Evolutionary conservation across 2,113 vertebrate genomes (phyloP).

Genomic region (Clarias macrocephalus): DNA sequence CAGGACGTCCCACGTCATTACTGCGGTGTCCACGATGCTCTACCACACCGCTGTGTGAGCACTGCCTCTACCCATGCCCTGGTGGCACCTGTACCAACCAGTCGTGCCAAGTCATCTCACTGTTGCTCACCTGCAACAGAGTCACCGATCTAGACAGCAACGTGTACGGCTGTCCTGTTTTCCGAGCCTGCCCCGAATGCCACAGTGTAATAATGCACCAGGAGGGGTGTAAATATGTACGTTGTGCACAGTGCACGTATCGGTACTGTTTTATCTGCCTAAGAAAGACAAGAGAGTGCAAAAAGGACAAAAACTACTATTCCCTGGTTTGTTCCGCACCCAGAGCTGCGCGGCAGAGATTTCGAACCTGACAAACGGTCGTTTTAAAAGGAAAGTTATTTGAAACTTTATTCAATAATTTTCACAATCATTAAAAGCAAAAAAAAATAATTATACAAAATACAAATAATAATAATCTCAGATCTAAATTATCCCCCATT

Average conservation of each 20-base stretch:
- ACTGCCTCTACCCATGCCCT: constrained; percentile 41
- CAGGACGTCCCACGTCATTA: constrained; percentile 39
- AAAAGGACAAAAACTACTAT: background rate
- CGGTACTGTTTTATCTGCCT: constrained; percentile 54
- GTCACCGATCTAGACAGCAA: constrained; percentile 41
- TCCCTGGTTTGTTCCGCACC: constrained; percentile 26
- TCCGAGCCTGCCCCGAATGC: constrained; percentile 56
- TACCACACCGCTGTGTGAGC: constrained; percentile 4
- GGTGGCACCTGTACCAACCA: constrained; percentile 28
- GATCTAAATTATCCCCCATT: too few species aligned
- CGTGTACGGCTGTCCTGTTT: constrained; percentile 43
- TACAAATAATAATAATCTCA: too few species aligned
- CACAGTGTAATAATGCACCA: constrained; percentile 50
- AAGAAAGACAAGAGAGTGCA: background rate
- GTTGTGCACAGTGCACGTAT: background rate
- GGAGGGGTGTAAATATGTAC: constrained; percentile 46
- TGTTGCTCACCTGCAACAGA: constrained; percentile 47
- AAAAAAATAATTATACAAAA: too few species aligned
- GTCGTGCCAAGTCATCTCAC: constrained; percentile 24
- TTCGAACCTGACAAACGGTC: background rate
- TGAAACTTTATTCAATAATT: too few species aligned
- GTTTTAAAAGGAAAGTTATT: too few species aligned
- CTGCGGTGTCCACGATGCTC: constrained; percentile 33
- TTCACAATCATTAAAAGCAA: too few species aligned
- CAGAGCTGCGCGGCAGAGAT: constrained; percentile 50